These are phyloP conservation scores for Atta texana DNA, from an alignment of 1,140 invertebrate species.

Conservation along the genomic window DNA sequence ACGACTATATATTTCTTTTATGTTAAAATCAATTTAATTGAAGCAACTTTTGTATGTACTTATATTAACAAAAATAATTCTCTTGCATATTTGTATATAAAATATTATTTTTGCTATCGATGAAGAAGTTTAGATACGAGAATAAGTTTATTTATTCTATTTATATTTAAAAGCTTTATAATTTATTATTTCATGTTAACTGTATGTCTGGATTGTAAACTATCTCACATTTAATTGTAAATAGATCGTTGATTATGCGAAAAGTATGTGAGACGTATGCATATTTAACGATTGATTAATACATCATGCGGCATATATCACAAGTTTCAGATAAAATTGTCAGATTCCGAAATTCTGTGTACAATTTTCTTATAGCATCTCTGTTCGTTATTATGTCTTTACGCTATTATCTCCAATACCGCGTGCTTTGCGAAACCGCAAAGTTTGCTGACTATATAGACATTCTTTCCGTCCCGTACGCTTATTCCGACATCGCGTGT, in stretches of 20 bases:
- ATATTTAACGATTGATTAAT: conserved; percentile 38
- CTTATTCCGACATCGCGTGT: conserved; percentile 43
- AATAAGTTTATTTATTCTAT: not conserved
- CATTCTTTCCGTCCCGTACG: conserved; percentile 18
- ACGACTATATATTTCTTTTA: not conserved
- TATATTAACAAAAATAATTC: not conserved
- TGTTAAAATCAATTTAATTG: not conserved
- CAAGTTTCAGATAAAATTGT: not conserved
- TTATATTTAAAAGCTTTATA: not conserved
- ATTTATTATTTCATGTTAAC: not conserved
- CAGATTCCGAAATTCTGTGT: not conserved
- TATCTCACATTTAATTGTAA: not conserved
- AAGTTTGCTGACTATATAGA: conserved; percentile 42
- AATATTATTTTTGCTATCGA: not conserved
- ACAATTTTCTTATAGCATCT: conserved; percentile 41
- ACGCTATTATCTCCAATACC: conserved; percentile 56
- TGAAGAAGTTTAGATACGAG: not conserved
- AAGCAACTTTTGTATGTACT: too few species aligned
- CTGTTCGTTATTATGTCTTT: conserved; percentile 50
- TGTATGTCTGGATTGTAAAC: not conserved
- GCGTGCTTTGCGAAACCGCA: conserved; percentile 51
- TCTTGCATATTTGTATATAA: not conserved
- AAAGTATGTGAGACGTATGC: not conserved
- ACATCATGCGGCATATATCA: too few species aligned
- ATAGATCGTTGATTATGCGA: not conserved